Base-by-base conservation (phyloP, 2,888 invertebrate species). In the Acanthosepion esculentum region DNA sequence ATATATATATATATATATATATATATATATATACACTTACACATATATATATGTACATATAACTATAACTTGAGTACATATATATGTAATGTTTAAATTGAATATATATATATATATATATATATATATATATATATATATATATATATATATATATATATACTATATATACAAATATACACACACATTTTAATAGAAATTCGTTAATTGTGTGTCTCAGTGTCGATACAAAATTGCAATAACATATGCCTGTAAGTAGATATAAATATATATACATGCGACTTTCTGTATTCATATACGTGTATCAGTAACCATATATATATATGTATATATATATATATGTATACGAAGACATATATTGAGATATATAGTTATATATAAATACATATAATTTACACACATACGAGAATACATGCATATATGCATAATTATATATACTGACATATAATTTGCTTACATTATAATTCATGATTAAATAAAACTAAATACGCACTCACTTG, bases 31-130 rank as follows among this genome's bases (percentile, higher is more conserved):
- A 18, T 59, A 23, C 10, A 23, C 55, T 8, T 6, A 59, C 10
- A 59, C 18, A 59, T 59, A 59, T 59, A 59, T 59, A 59, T 59
- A 59, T 59, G 20, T 23, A 59, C 20, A 18, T 59, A 18, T 59
- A 23, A 18, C 0, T 64, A 64, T 64, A 26, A 64, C 8, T 26
- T 26, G 59, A 26, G 59, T 59, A 23, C 20, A 59, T 59, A 59
- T 59, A 59, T 59, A 59, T 55, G 1, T 55, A 2, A 5, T 59
- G 23, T 20, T 23, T 59, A 20, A 6, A 59, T 59, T 59, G 20
- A 64, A 50, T 94, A 50, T 94, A 50, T 94, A 50, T 94, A 50
- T 94, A 26, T 64, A 50, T 94, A 50, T 53, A 50, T 94, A 50
- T 94, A 23, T 53, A 50, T 94, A 50, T 94, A 48, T 59, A 23